These are phyloP conservation scores for Hylaeus volcanicus DNA, from an alignment of 1,140 invertebrate species.

Conservation along the genomic window DNA sequence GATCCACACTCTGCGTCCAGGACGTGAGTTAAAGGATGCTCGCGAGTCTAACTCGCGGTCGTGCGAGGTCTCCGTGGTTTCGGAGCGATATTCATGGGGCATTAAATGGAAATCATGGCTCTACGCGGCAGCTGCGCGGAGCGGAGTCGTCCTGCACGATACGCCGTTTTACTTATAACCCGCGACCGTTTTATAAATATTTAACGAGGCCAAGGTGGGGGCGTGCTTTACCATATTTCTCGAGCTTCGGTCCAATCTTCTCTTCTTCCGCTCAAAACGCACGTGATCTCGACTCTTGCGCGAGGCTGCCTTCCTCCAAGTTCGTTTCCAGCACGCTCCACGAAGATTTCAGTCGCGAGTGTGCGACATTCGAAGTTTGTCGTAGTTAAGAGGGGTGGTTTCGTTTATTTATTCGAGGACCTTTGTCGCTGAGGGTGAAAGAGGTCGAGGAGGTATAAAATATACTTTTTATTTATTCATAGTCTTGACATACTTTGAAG, in stretches of 20 bases:
- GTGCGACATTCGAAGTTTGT: no score
- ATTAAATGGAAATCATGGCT: slow-evolving; percentile 72
- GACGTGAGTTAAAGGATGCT: neutral
- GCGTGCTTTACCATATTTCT: slow-evolving; percentile 41
- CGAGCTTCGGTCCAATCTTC: neutral
- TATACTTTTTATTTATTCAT: no score
- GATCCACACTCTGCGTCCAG: slow-evolving; percentile 5
- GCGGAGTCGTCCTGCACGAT: slow-evolving; percentile 45
- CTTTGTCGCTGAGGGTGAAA: no score
- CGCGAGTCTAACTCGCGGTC: neutral
- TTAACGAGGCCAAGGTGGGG: slow-evolving; percentile 43
- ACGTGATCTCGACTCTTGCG: neutral
- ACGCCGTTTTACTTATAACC: slow-evolving; percentile 64
- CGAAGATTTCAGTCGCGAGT: no score
- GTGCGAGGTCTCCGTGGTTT: neutral
- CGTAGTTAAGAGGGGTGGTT: no score
- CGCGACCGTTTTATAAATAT: slow-evolving; percentile 68
- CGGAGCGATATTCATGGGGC: slow-evolving; percentile 63
- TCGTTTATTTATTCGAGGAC: no score
- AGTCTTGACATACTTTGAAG: no score
- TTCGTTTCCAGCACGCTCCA: neutral
- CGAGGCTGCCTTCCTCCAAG: neutral
- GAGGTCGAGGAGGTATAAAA: no score
- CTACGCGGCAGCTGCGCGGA: slow-evolving; percentile 49
- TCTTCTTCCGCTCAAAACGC: neutral